Evolutionary conservation across 2,113 vertebrate species (phyloP), one percentile per base, ranked within the genome.

Genomic region (Platysternon megacephalum): DNA sequence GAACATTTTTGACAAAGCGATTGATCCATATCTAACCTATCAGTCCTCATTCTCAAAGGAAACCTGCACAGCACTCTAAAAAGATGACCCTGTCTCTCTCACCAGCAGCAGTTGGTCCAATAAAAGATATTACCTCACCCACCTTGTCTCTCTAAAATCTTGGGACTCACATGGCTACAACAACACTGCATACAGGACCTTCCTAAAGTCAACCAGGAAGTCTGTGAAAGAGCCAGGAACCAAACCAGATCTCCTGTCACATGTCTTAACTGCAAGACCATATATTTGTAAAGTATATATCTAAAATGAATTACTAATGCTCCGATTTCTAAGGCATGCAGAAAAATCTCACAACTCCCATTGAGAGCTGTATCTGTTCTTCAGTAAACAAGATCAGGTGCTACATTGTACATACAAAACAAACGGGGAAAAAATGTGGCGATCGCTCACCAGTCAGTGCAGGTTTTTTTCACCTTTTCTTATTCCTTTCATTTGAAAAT

Each of bases 401-500:
- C 11, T 88, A 32, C 1, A 5, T 5, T 65, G 83, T 9, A 81
- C 58, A 84, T 92, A 46, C 11, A 83, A 89, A 89, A 24, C 22
- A 84, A 35, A 2, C 6, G 2, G 1, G 84, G 72, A 83, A 88
- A 86, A 92, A 95, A 89, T 93, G 79, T 1, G n/a, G 2, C 68
- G 3, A 53, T 42, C 49, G 68, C 29, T 3, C 68, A 90, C 84
- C 29, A 5, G 44, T 90, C 56, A 61, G 24, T 76, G 48, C 9
- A 89, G 26, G 78, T 90, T 93, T 96, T 86, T 58, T 52, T 42
- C 81, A 35, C 2, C 42, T 48, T 4, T 10, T 55, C 5, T 72
- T 14, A 6, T 84, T n/a, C 35, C 65, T 68, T 97, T 82, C 13
- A 29, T 95, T 92, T 95, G 85, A 88, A 96, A 93, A 93, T 7